Conservation (phyloP, 2,113 vertebrate species). For the Diglossa brunneiventris region DNA sequence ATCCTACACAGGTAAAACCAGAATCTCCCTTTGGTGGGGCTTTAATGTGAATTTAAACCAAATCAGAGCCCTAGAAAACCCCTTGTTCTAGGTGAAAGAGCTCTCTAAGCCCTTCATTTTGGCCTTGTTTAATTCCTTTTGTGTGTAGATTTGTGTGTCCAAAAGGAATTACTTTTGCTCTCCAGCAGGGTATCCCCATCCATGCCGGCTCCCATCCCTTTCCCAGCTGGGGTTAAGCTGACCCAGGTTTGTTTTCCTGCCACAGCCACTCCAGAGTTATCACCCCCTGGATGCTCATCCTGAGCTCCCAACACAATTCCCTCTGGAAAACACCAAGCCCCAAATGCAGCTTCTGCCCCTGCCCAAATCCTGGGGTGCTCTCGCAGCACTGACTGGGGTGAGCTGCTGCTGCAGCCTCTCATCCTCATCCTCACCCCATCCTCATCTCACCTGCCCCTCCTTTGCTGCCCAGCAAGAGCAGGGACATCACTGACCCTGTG, state of each 20-base stretch:
- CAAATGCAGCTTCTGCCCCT: neutral
- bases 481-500: rapidly evolving
- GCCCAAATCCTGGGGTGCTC: neutral
- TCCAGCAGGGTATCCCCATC: neutral
- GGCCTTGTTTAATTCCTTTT: neutral
- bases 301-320: rapidly evolving
- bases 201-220: rapidly evolving
- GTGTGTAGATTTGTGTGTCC: too few relatives aligned
- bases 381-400: neutral
- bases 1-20: neutral
- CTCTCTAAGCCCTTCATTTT: neutral
- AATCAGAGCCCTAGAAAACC: neutral
- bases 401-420: neutral
- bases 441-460: neutral
- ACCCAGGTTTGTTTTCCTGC: neutral
- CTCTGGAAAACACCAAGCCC: rapidly evolving
- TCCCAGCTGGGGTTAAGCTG: neutral
- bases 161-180: neutral
- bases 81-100: neutral
- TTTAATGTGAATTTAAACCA: neutral
- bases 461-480: rapidly evolving
- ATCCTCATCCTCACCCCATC: too few relatives aligned
- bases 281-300: rapidly evolving
- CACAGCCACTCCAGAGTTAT: rapidly evolving
- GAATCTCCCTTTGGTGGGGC: neutral